phyloP scores from a whole-genome alignment of 2,797 vertebrate genomes.

The Sebastes trivittatus region DNA sequence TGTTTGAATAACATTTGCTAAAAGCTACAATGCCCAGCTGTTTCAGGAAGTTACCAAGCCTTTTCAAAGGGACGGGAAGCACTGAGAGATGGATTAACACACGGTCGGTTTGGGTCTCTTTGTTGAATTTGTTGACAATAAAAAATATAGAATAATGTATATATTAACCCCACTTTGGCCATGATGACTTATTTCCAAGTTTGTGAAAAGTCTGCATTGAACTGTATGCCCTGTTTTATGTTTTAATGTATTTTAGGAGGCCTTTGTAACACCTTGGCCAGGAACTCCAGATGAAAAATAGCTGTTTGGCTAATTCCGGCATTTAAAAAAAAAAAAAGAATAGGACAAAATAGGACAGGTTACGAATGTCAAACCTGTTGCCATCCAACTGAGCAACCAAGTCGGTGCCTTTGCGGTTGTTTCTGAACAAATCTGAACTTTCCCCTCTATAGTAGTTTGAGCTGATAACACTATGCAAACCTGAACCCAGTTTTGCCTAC shows the following conservation, averaged over 20 bases:
- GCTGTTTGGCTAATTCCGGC: no score
- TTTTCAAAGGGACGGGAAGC: not conserved
- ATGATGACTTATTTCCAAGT: not conserved
- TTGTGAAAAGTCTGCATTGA: not conserved
- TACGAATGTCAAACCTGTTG: not conserved
- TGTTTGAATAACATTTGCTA: not conserved
- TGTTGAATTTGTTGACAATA: not conserved
- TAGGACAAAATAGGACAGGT: not conserved
- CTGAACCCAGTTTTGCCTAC: not conserved
- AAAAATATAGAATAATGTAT: not conserved
- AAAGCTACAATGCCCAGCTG: not conserved
- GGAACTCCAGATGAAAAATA: no score
- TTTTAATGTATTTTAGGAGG: no score
- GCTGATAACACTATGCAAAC: not conserved
- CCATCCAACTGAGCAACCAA: not conserved
- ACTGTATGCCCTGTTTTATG: no score
- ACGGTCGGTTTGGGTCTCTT: not conserved
- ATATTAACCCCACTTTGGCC: not conserved
- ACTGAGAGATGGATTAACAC: not conserved
- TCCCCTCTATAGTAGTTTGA: not conserved
- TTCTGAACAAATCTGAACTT: constrained; percentile 16
- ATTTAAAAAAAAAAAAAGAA: not conserved
- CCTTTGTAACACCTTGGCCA: no score
- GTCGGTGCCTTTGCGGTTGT: not conserved
- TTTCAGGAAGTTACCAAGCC: not conserved